Evolutionary conservation across 2,888 invertebrate genomes (phyloP).

Genomic region (Axea sp.): DNA sequence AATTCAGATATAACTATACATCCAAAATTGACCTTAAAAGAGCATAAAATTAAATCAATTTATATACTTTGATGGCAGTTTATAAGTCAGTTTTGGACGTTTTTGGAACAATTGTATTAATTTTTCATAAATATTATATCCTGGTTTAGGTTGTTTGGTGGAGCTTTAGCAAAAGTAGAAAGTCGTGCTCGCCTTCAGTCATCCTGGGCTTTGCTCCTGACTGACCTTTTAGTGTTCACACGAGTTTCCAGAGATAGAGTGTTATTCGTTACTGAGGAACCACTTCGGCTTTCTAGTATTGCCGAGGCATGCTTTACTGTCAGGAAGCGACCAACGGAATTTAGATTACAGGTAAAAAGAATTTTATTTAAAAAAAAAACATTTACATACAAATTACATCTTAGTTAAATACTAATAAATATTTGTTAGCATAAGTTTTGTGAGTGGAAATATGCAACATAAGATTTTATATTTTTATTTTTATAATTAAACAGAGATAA

Average conservation of each 20-base stretch:
- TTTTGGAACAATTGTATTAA: no score
- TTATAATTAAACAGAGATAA: no score
- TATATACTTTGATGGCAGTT: no score
- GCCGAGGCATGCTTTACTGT: conserved; percentile 92
- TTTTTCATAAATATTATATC: background rate
- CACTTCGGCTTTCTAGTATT: conserved; percentile 87
- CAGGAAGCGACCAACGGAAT: conserved; percentile 92
- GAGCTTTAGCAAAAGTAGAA: conserved; percentile 90
- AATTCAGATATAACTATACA: background rate
- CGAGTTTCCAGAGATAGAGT: conserved; percentile 92
- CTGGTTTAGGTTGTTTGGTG: conserved; percentile 85
- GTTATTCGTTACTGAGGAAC: conserved; percentile 92
- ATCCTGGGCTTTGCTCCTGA: conserved; percentile 92
- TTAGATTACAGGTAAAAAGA: conserved; percentile 84
- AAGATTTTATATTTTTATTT: no score
- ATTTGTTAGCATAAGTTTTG: no score
- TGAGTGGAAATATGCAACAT: no score
- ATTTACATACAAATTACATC: no score
- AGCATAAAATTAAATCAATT: no score
- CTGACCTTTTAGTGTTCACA: conserved; percentile 91
- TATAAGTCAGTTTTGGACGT: background rate
- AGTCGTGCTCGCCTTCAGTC: conserved; percentile 87
- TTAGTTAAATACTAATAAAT: no score
- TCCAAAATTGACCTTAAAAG: background rate
- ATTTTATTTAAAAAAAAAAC: no score